Evolutionary conservation across 2,797 vertebrate genomes (phyloP), one percentile per base, ranked within the genome.

Genomic region (Morelia viridis): DNA sequence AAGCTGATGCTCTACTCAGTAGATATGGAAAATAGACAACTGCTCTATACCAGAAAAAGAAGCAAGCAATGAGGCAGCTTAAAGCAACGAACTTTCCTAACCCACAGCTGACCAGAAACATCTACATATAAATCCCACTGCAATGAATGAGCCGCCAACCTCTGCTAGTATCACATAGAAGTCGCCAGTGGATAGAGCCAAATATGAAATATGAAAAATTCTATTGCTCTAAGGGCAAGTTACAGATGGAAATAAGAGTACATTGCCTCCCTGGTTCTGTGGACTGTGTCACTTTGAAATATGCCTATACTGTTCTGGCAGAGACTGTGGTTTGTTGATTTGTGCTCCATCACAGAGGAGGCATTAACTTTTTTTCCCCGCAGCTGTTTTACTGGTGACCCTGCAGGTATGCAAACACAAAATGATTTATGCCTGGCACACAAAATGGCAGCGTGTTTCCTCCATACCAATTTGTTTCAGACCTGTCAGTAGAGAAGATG

Each of bases 361-460:
- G 80, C 62, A 88, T 91, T 93, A 93, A 89, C 84, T 80, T 87
- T 89, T 26, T 24, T 17, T 26, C 1, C 15, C 76, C 61, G 61
- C 41, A 89, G 62, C 89, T 88, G 89, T 87, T 91, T 89, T 50
- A 89, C 35, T 1, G 12, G 17, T 92, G 89, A 61, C 68, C 92
- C 89, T 87, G 85, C 85, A 90, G 89, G 89, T 92, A 90, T 87
- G 85, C 85, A 87, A 87, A 92, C 92, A 88, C 89, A 92, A 90
- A 60, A 58, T 90, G 65, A 88, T 86, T 92, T 88, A 88, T 90
- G 68, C 31, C 64, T 6, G 4, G 61, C 28, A 24, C 58, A 90
- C 92, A 92, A 62, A 92, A 83, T 90, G 68, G 85, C 24, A 83
- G 46, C 90, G 92, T 92, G 58, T n/a, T 88, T 92, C 68, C 83